These are phyloP conservation scores for Muscicapa adusta DNA, from an alignment of 2,113 vertebrate genomes.

Conservation along the genomic window DNA sequence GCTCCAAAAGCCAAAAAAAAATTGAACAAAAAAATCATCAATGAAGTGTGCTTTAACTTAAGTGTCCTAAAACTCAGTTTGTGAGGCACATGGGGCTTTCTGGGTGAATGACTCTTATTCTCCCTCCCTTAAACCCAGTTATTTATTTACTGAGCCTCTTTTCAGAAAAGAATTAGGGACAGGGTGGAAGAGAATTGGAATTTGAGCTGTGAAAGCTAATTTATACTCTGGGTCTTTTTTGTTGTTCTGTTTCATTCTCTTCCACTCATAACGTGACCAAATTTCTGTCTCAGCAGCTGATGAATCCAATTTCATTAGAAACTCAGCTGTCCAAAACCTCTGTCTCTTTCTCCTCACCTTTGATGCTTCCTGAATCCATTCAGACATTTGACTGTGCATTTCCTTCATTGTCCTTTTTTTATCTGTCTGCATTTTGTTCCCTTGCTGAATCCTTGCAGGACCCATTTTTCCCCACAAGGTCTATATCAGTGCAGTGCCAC, in stretches of 20 bases:
- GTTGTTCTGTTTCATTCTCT: background rate
- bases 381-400: background rate
- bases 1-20: background rate
- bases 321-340: background rate
- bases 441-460: background rate
- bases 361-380: background rate
- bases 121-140: background rate
- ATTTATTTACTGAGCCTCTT: background rate
- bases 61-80: background rate
- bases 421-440: background rate
- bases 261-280: background rate
- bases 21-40: background rate
- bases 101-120: background rate
- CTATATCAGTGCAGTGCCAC: background rate
- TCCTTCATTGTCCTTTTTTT: background rate
- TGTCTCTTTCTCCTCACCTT: background rate
- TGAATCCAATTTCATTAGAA: background rate
- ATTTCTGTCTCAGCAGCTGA: background rate
- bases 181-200: background rate
- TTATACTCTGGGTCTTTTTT: background rate
- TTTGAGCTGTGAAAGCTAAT: background rate
- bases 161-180: background rate
- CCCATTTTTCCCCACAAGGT: constrained; percentile 41
- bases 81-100: background rate
- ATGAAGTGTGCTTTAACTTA: background rate